Percentiles rank a stretch among this genome's conserved stretches.
These are phyloP conservation scores for Stratiomys singularior DNA, from an alignment of 2,888 invertebrate species.

Conservation along the genomic window DNA sequence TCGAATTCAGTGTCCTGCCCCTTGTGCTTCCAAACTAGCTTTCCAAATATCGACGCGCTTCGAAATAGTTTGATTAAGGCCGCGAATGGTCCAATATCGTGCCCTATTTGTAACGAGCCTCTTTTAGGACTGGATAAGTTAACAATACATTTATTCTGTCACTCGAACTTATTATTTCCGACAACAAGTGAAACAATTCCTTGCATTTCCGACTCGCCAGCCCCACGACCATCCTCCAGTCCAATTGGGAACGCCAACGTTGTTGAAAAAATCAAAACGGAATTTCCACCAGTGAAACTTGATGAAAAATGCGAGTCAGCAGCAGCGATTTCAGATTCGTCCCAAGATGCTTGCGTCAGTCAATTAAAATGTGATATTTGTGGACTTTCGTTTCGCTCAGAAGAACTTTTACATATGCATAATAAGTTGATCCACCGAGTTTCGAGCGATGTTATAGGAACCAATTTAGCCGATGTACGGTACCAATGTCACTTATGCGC, in stretches of 20 bases:
- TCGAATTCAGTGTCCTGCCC: conserved; percentile 77
- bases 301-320: not conserved
- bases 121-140: conserved; percentile 82
- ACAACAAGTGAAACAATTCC: not conserved
- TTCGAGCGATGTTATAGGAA: conserved; percentile 61
- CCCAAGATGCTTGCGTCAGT: conserved; percentile 28
- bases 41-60: conserved; percentile 76
- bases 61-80: conserved; percentile 78
- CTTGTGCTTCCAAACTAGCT: conserved; percentile 78
- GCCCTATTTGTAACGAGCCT: conserved; percentile 82
- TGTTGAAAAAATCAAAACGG: not conserved
- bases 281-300: not conserved
- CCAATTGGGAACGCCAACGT: not conserved
- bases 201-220: not conserved
- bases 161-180: conserved; percentile 65
- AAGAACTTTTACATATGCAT: conserved; percentile 78
- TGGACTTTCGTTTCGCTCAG: conserved; percentile 76
- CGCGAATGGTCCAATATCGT: conserved; percentile 78
- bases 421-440: conserved; percentile 74
- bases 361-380: conserved; percentile 73
- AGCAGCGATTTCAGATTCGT: not conserved
- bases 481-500: conserved; percentile 82
- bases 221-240: not conserved
- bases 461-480: conserved; percentile 57
- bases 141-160: conserved; percentile 84